Percentiles rank a stretch among this genome's conserved stretches.
phyloP scores from a whole-genome alignment of 1,140 invertebrate species.

The Temnothorax curvispinosus region DNA sequence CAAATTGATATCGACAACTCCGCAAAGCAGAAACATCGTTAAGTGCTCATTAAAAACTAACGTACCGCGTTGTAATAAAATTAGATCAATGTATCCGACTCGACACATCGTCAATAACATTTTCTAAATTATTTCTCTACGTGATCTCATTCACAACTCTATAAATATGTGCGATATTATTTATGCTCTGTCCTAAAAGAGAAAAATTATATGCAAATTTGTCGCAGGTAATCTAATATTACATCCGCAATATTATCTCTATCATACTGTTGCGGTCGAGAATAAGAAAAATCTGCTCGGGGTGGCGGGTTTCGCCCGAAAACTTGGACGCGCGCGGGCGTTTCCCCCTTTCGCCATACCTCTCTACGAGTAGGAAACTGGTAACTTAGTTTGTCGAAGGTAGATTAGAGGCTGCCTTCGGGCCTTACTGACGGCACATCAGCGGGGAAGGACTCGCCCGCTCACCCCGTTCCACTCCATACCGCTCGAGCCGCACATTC shows the following conservation, averaged over 20 bases:
- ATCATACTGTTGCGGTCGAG: not conserved
- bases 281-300: not conserved
- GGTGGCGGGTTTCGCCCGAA: not conserved
- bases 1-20: conserved; percentile 1
- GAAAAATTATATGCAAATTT: not conserved
- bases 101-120: not conserved
- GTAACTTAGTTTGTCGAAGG: conserved; percentile 58
- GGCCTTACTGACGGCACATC: not conserved
- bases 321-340: not conserved
- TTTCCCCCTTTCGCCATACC: not conserved
- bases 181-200: not conserved
- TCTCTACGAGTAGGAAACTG: not conserved
- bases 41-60: not conserved
- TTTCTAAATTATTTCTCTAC: not conserved
- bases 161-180: not conserved
- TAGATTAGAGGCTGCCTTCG: conserved; percentile 60
- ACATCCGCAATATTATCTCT: not conserved
- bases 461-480: not conserved
- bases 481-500: not conserved
- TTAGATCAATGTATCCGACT: not conserved
- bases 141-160: not conserved
- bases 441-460: not conserved
- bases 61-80: not conserved
- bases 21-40: not conserved
- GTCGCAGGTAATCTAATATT: not conserved